phyloP scores from a whole-genome alignment of 2,797 vertebrate species.

The Rhynchotus rufescens region DNA sequence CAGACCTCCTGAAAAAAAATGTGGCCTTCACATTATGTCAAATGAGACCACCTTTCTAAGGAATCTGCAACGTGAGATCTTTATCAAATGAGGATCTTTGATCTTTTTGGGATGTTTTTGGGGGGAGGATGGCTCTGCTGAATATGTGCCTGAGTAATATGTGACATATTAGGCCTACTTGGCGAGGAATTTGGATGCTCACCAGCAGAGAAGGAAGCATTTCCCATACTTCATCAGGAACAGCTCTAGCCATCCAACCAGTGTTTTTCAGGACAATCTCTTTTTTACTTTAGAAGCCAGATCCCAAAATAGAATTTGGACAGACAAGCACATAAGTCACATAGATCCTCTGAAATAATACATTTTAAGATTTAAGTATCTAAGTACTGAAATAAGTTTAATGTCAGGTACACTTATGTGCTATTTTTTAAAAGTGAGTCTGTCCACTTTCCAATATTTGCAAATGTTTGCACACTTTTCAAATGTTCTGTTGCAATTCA shows the following conservation, averaged over 20 bases:
- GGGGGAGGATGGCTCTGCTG: background rate
- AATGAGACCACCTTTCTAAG: background rate
- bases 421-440: background rate
- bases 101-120: background rate
- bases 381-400: background rate
- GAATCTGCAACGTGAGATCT: background rate
- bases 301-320: background rate
- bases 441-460: background rate
- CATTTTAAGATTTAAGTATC: background rate
- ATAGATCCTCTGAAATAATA: background rate
- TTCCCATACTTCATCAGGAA: background rate
- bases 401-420: background rate
- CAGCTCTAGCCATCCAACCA: background rate
- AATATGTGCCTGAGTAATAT: background rate
- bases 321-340: background rate
- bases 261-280: background rate
- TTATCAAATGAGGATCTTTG: background rate
- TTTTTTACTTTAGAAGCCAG: background rate
- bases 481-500: background rate
- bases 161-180: background rate
- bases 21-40: background rate
- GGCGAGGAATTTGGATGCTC: background rate
- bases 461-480: background rate
- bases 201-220: background rate
- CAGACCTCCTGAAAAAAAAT: background rate